Percentiles rank a stretch among this genome's conserved stretches.
These are phyloP conservation scores for Botia kubotai DNA, from an alignment of 2,797 vertebrate species.

Conservation along the genomic window DNA sequence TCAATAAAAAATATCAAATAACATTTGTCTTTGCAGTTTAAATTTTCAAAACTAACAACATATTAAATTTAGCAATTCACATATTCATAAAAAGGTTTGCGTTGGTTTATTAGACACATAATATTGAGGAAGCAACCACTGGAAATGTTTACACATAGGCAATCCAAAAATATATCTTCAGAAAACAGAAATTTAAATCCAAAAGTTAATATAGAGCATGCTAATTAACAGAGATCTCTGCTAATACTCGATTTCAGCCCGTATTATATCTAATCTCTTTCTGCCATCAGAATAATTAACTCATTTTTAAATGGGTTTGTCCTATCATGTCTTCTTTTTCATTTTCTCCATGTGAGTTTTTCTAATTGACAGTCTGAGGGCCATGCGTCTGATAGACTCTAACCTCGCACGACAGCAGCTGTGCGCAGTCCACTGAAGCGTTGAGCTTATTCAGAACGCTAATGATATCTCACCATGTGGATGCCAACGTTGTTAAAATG, in stretches of 20 bases:
- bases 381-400: conserved; percentile 18
- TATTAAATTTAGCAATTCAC: too few relatives aligned
- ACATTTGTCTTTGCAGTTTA: too few relatives aligned
- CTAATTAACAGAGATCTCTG: not conserved
- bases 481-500: conserved; percentile 9
- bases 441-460: conserved; percentile 19
- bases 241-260: not conserved
- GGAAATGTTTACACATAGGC: too few relatives aligned
- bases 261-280: conserved; percentile 30
- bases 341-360: conserved; percentile 15
- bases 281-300: conserved; percentile 36
- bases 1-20: too few relatives aligned
- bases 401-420: not conserved
- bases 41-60: too few relatives aligned
- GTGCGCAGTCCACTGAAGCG: not conserved
- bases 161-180: not conserved
- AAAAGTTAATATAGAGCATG: not conserved
- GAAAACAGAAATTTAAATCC: conserved; percentile 12
- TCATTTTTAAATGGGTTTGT: conserved; percentile 17
- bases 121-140: too few relatives aligned
- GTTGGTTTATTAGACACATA: too few relatives aligned
- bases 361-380: conserved; percentile 48
- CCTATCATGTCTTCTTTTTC: conserved; percentile 3
- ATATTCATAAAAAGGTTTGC: too few relatives aligned
- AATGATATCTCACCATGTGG: conserved; percentile 41